Evolutionary conservation across 2,113 vertebrate genomes (phyloP).

Genomic region (Kobus ellipsiprymnus): DNA sequence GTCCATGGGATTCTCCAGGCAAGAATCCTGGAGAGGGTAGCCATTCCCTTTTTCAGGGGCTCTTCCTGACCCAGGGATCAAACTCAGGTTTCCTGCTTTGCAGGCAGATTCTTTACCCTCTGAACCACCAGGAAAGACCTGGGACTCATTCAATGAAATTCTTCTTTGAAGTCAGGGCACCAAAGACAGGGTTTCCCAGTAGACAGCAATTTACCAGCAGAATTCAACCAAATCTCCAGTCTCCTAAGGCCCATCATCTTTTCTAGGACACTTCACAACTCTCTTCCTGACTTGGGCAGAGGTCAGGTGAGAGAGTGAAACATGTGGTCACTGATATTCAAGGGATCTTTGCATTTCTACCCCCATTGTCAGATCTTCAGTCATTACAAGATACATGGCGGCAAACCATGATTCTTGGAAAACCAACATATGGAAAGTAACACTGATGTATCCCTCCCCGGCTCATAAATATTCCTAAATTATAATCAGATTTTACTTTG

Average conservation of each 20-base stretch:
- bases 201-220: neutral
- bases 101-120: neutral
- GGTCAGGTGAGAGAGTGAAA: neutral
- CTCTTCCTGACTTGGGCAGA: neutral
- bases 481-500: neutral
- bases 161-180: neutral
- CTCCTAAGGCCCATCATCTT: accelerated
- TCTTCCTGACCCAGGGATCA: neutral
- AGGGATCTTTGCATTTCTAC: neutral
- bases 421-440: neutral
- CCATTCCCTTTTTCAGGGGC: neutral
- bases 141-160: neutral
- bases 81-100: neutral
- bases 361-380: accelerated
- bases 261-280: accelerated
- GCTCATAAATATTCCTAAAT: neutral
- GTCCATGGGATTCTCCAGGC: neutral
- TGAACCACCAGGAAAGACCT: neutral
- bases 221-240: neutral
- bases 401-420: neutral
- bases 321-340: neutral
- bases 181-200: accelerated
- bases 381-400: neutral
- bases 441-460: neutral
- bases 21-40: neutral